Base-by-base conservation (phyloP, 2,113 vertebrate species). In the Nothobranchius kuhntae region DNA sequence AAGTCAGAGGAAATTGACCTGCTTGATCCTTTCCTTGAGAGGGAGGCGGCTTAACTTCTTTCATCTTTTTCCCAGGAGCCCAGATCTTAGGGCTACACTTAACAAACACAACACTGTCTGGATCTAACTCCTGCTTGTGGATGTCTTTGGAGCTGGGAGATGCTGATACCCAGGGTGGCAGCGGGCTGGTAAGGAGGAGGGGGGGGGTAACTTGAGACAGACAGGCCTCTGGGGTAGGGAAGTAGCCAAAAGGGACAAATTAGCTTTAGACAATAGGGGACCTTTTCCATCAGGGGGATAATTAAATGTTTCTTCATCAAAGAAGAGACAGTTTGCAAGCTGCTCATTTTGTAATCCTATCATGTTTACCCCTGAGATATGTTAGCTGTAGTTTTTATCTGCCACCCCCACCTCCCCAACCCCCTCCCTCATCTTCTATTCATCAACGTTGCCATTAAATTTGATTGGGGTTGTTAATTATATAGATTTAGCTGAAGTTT, bases 301-400 rank as follows among this genome's bases (percentile, higher is more conserved):
- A 96, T 96, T 95, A 96, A 96, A 94, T 91, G 92, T 91, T 94
- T 89, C 94, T 94, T 93, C 93, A 95, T 96, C 95, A 96, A 95
- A 96, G 96, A 21, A 86, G 89, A 86, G 91, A 92, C 95, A 95
- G 94, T 95, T 94, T 94, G 93, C 95, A 95, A 96, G 95, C 95
- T 94, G 95, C 94, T 96, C 93, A 48, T 93, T 93, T 90, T 95
- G 94, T 94, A 95, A 95, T 94, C 92, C 93, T 94, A 95, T 95
- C 93, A 50, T 53, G 75, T 90, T 94, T 90, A 89, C 92, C 93
- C 93, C 91, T 87, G 86, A 93, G 92, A 91, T 40, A 58, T 92
- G 81, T 81, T 67, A 91, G 75, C 56, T 87, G 90, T 92, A 78
- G 87, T 81, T 78, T 71, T 74, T 30, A 30, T 30, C 30, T 81